phyloP scores from a whole-genome alignment of 2,888 invertebrate genomes.

The Bellardia pandia region DNA sequence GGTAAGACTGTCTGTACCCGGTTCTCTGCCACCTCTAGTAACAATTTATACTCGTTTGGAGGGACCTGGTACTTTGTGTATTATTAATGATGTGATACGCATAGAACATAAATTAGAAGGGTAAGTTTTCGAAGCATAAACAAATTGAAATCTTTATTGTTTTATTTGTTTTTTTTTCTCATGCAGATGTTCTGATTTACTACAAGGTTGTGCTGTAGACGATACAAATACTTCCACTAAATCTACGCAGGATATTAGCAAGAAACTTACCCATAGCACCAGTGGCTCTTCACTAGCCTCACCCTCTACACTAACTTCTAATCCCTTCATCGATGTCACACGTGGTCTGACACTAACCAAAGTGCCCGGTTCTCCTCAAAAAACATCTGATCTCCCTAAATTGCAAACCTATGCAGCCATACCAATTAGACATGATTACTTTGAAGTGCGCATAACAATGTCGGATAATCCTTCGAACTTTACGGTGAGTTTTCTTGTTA shows the following conservation, averaged over 20 bases:
- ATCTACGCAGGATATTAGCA: conserved; percentile 47
- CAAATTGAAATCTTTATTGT: background rate
- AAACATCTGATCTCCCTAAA: conserved; percentile 74
- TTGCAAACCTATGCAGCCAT: conserved; percentile 79
- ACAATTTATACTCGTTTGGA: conserved; percentile 89
- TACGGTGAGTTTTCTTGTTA: conserved; percentile 76
- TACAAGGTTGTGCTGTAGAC: conserved; percentile 53
- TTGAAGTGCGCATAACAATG: conserved; percentile 90
- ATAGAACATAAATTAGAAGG: conserved; percentile 86
- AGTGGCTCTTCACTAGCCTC: conserved; percentile 74
- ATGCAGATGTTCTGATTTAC: conserved; percentile 64
- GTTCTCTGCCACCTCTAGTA: conserved; percentile 83
- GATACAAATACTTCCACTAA: conserved; percentile 53
- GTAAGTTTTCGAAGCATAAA: conserved; percentile 72
- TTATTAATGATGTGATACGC: conserved; percentile 89
- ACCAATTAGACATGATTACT: conserved; percentile 86
- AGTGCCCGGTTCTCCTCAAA: conserved; percentile 78
- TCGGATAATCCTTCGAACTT: conserved; percentile 88
- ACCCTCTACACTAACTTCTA: conserved; percentile 71
- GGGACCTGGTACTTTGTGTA: conserved; percentile 87
- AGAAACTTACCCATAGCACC: conserved; percentile 40
- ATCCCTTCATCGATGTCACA: conserved; percentile 76
- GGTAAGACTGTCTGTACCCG: conserved; percentile 61
- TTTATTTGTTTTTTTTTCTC: conserved; percentile 6
- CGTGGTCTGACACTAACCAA: conserved; percentile 76